These are phyloP conservation scores for Albula goreensis DNA, from an alignment of 2,113 vertebrate species.

Conservation along the genomic window DNA sequence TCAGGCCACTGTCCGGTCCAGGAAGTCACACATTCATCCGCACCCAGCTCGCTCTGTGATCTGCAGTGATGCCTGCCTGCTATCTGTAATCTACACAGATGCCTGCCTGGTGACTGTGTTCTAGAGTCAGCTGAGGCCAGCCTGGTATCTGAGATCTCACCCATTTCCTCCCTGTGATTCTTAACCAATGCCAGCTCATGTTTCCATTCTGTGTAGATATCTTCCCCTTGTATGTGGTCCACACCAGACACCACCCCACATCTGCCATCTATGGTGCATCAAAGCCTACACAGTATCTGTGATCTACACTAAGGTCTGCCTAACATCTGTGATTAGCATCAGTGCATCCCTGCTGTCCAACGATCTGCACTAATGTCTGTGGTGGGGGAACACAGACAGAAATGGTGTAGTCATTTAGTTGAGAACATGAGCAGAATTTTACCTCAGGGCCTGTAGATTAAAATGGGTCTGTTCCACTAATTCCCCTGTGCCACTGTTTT, in stretches of 20 bases:
- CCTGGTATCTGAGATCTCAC: not conserved
- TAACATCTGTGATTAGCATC: not conserved
- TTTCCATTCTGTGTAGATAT: not conserved
- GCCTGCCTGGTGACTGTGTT: not conserved
- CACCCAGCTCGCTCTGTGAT: not conserved
- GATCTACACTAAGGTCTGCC: not conserved
- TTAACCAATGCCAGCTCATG: not conserved
- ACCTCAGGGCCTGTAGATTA: constrained; percentile 2
- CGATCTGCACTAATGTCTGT: not conserved
- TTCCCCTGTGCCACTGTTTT: not conserved
- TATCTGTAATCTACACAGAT: not conserved
- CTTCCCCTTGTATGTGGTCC: not conserved
- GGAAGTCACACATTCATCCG: not conserved
- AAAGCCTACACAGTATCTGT: not conserved
- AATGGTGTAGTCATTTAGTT: not conserved
- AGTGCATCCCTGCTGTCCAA: not conserved
- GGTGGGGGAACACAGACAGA: not conserved
- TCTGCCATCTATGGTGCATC: not conserved
- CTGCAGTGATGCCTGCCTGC: not conserved
- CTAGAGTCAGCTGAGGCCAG: not conserved
- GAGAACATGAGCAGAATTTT: not conserved
- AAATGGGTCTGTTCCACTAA: not conserved
- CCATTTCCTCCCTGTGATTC: not conserved
- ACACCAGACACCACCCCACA: not conserved
- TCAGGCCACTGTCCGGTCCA: not conserved